Evolutionary conservation across 37 sponge, comb jelly and placozoan species (phyloP), one percentile per base, ranked within the genome.

Genomic region (Agelas oroides): DNA sequence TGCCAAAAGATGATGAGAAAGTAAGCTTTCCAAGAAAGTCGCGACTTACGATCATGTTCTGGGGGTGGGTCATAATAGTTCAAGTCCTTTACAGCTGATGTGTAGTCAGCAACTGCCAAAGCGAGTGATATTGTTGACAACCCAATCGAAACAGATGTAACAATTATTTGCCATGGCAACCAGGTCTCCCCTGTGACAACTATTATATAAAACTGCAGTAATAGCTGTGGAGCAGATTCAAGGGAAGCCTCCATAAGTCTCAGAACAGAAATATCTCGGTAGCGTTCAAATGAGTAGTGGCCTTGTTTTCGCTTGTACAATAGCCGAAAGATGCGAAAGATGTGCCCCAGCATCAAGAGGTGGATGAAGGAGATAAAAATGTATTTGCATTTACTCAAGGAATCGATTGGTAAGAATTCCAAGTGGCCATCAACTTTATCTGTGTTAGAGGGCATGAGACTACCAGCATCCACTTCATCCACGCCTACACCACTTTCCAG

Each of bases 151-250:
- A 93, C 32, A 0, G 84, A 84, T 30, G 92, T 87, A 62, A 92
- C 56, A 33, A n/a, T n/a, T n/a, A 92, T 57, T 2, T 40, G 60
- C 40, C 83, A 82, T 19, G 56, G 32, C 16, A 75, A 33, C 0
- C 68, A 53, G 20, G 71, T 1, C 40, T 79, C 67, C 31, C 41
- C 63, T 19, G 54, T 58, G 36, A 88, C 46, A 16, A 82, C 27
- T 1, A 68, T 32, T 18, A 91, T 79, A 59, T 89, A 88, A 41
- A 93, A 74, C 67, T 93, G 94, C 0, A 93, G 84, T 0, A 93
- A 68, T 32, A 81, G 65, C 34, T 93, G 94, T n/a, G 94, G 94
- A 32, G 90, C 94, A 35, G 90, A 73, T 46, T 93, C 90, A 15
- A 93, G 53, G 52, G 89, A 93, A 5, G 87, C 66, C 38, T 90